Base-by-base conservation (phyloP, 2,797 vertebrate species). In the Zonotrichia albicollis region DNA sequence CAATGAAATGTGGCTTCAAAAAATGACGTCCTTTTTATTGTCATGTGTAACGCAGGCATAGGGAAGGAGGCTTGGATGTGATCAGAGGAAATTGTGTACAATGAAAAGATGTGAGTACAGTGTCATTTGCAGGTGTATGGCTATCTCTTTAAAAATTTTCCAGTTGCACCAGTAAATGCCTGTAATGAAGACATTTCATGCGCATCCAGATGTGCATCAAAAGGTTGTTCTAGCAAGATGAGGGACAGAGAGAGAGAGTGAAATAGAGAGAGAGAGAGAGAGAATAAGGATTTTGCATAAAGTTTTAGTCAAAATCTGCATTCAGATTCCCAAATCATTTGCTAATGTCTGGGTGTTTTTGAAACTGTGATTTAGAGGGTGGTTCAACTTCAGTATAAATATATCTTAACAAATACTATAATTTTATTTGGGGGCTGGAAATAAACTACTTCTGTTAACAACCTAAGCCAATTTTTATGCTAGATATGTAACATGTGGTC, bases 261-360 rank as follows among this genome's bases (percentile, higher is more conserved):
- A 43, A 43, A 43, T 19, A 19, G 42, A 53, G 29, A 51, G 16
- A 50, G 42, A 53, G 29, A 51, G 16, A 50, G 4, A 78, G 9
- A 32, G 12, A 64, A 42, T 23, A 34, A n/a, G 8, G 7, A 22
- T 36, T 34, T 58, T 81, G 54, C 22, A 21, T 58, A 36, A 54
- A 17, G 48, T 45, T 65, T 16, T 42, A 34, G 25, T 76, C 20
- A 87, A 84, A 93, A 79, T 27, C 16, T 66, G 12, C 16, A 2
- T 64, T 82, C 36, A 54, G 7, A 14, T 65, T 93, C 13, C 3
- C 0, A 75, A n/a, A 26, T 25, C 0, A 1, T 13, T 5, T 55
- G 13, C 34, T 9, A 5, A 73, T 43, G 10, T 20, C 53, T 77
- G 67, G 10, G 26, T 22, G 7, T 73, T 86, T 90, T 51, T 94